These are phyloP conservation scores for Neodiprion fabricii DNA, from an alignment of 1,140 invertebrate genomes.

Conservation along the genomic window DNA sequence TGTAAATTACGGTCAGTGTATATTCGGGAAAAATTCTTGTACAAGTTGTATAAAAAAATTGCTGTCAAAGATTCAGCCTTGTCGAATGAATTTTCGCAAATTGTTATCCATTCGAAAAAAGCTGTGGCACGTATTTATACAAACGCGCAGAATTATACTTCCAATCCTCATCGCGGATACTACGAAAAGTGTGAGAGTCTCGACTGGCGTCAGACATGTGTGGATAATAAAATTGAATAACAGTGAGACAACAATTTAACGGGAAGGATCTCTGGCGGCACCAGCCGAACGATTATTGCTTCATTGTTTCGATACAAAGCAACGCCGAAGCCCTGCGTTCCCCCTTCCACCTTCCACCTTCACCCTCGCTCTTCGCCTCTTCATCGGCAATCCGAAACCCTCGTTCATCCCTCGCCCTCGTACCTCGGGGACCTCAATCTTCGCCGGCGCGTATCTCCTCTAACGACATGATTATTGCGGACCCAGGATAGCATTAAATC, in stretches of 20 bases:
- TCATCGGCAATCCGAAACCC: not conserved
- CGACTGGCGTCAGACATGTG: not conserved
- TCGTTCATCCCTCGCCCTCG: not conserved
- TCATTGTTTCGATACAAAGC: slow-evolving; percentile 7
- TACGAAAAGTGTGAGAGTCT: no score
- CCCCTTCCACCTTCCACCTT: not conserved
- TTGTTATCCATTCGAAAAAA: no score
- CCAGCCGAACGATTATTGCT: not conserved
- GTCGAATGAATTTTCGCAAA: no score
- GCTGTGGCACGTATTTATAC: no score
- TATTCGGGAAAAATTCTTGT: no score
- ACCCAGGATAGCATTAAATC: not conserved
- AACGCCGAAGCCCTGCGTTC: not conserved
- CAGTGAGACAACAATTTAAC: not conserved
- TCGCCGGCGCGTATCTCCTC: not conserved
- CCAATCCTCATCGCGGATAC: no score
- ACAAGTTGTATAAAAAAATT: no score
- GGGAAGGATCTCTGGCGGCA: not conserved
- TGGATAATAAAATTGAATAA: slow-evolving; percentile 6
- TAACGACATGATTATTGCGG: slow-evolving; percentile 7
- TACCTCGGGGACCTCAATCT: slow-evolving; percentile 2
- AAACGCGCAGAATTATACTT: no score
- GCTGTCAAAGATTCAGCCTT: no score
- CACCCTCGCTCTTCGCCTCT: not conserved
- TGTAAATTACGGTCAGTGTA: no score